Evolutionary conservation across 37 sponge, comb jelly and placozoan species (phyloP).

Genomic region (Petrosia ficiformis): DNA sequence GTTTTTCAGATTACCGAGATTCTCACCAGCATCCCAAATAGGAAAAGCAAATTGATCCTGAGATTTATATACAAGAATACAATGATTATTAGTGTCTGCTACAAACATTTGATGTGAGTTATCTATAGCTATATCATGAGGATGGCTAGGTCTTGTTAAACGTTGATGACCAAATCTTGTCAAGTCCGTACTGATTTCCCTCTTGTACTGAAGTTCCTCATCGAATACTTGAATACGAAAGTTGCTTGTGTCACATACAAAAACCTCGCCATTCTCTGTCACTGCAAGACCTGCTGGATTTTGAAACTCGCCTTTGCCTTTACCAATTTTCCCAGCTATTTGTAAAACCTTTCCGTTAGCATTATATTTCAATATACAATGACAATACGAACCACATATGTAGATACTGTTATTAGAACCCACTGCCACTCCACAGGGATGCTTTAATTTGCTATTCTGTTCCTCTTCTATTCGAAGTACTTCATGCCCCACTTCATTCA

Average conservation of each 20-base stretch:
- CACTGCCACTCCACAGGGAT: not conserved
- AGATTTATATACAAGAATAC: slow-evolving; percentile 5
- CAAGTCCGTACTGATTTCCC: not conserved
- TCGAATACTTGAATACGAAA: slow-evolving; percentile 31
- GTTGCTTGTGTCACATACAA: slow-evolving; percentile 26
- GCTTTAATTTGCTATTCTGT: no score
- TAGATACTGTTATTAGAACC: not conserved
- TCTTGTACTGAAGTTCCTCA: not conserved
- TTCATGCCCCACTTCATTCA: no score
- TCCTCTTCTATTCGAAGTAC: no score
- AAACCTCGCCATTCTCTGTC: slow-evolving; percentile 2
- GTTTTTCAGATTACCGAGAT: no score
- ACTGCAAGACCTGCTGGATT: slow-evolving; percentile 11
- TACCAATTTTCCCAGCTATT: not conserved
- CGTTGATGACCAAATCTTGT: not conserved
- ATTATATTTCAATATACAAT: not conserved
- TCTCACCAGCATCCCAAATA: not conserved
- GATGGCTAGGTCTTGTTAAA: not conserved
- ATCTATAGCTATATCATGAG: slow-evolving; percentile 9
- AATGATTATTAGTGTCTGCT: slow-evolving; percentile 13
- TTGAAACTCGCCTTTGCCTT: not conserved
- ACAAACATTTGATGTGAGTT: not conserved
- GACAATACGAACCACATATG: not conserved
- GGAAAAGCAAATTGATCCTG: not conserved
- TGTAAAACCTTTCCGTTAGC: not conserved